Evolutionary conservation across 2,113 vertebrate species (phyloP).

Genomic region (Climacteris rufus): DNA sequence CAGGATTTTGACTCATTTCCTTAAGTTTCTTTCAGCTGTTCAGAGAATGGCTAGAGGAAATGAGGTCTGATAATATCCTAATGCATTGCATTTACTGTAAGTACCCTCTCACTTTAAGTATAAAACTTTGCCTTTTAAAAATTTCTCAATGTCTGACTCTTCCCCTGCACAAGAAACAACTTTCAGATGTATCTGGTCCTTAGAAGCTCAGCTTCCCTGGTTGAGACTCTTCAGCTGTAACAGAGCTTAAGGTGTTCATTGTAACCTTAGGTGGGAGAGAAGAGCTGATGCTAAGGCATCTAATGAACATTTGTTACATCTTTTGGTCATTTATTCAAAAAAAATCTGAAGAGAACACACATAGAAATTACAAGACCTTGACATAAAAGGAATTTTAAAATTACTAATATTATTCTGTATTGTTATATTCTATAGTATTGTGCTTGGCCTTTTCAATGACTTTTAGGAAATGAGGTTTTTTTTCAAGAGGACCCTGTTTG

Average conservation of each 20-base stretch:
- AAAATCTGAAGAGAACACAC: not conserved
- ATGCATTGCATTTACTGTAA: conserved; percentile 31
- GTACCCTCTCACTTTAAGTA: not conserved
- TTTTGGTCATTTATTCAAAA: not conserved
- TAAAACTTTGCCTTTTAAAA: not conserved
- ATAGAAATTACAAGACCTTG: not conserved
- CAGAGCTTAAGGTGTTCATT: not conserved
- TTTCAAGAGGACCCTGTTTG: not conserved
- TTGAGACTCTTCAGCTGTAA: not conserved
- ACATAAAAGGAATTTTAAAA: not conserved
- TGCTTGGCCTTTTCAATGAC: not conserved
- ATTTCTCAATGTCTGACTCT: not conserved
- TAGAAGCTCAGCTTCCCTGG: not conserved
- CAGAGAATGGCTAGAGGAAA: conserved; percentile 72
- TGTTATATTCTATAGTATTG: not conserved
- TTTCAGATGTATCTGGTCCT: not conserved
- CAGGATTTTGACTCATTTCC: conserved; percentile 84
- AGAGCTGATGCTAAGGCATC: not conserved
- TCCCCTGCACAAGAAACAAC: not conserved
- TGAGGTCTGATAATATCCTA: conserved; percentile 62
- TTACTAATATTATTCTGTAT: not conserved
- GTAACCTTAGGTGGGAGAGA: not conserved
- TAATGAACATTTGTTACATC: not conserved
- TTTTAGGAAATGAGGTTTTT: not conserved
- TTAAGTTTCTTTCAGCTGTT: conserved; percentile 70